Base-by-base conservation (phyloP, 2,113 vertebrate genomes). In the Neotoma lepida region DNA sequence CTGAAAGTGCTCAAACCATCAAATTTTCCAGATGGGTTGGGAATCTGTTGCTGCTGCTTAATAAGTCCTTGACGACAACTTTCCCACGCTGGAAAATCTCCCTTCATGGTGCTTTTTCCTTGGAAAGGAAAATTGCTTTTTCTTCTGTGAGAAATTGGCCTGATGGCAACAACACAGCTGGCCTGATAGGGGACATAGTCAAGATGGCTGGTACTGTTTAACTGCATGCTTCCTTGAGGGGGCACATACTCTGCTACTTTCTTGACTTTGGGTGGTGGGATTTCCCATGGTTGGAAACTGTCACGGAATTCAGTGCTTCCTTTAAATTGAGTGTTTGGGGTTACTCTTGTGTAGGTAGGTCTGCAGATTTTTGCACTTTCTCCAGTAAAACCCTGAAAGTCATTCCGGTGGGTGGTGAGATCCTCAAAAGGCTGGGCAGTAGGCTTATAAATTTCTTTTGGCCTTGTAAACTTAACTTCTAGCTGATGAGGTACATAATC, bases 241-340 rank as follows among this genome's bases (percentile, higher is more conserved):
- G 97, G 98, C 33, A 97, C 7, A 0, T 99, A 98, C 58, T 97
- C 97, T 1, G 22, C 12, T 0, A 82, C 64, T 77, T 98, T 98
- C 74, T 22, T 97, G 22, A 97, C 66, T 68, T 97, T 66, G 0
- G 96, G 98, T 4, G 96, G 46, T 15, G 98, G 93, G 28, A 98
- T 87, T 26, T 96, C 71, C 98, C 98, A 99, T 0, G 98, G 96
- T 91, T 98, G 98, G 92, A 98, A 99, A 56, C 98, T 96, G 26
- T 99, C 99, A 26, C 96, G 98, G 95, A 98, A 99, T 97, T 99
- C 99, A 0, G 99, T 99, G 96, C 89, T 97, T 89, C 98, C 98
- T 54, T 97, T 94, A 92, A 99, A 99, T 12, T 58, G 97, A 63
- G 74, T 93, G 1, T 63, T 97, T 0, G 90, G 98, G 82, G 82